A percentile compares a stretch with the other conserved stretches of the same genome.
Conservation (phyloP, 1,140 invertebrate species). For the Zaprionus inermis region DNA sequence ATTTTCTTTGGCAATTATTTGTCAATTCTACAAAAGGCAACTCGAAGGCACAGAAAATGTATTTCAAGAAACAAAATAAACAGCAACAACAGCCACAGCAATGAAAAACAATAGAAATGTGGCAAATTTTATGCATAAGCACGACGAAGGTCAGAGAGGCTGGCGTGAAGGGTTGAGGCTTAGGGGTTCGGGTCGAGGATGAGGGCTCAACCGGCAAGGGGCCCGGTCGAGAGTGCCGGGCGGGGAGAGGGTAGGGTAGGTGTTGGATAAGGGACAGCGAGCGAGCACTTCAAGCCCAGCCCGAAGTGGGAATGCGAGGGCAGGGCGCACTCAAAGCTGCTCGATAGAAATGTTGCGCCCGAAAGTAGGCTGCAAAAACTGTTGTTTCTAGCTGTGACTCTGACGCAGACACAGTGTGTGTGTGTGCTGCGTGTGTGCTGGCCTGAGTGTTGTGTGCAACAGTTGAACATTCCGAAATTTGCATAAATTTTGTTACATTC, state of each 20-base stretch:
- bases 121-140: conserved; percentile 57
- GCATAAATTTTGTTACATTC: conserved; percentile 67
- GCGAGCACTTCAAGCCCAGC: no score
- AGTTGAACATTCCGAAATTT: conserved; percentile 78
- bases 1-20: conserved; percentile 3
- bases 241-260: neutral
- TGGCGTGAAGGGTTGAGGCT: conserved; percentile 45
- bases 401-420: no score
- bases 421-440: conserved; percentile 10
- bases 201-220: neutral
- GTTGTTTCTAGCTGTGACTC: conserved; percentile 1
- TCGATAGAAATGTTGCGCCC: conserved; percentile 35
- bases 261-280: conserved; percentile 15
- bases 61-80: conserved; percentile 6
- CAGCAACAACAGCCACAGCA: no score
- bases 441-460: conserved; percentile 60
- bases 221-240: neutral
- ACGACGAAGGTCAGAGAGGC: conserved; percentile 57
- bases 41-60: no score
- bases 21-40: no score
- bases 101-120: conserved; percentile 20
- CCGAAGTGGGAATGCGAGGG: no score
- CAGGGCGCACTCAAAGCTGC: neutral
- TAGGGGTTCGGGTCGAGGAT: neutral
- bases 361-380: conserved; percentile 32